Base-by-base conservation (phyloP, 2,113 vertebrate species). In the Dascyllus trimaculatus region DNA sequence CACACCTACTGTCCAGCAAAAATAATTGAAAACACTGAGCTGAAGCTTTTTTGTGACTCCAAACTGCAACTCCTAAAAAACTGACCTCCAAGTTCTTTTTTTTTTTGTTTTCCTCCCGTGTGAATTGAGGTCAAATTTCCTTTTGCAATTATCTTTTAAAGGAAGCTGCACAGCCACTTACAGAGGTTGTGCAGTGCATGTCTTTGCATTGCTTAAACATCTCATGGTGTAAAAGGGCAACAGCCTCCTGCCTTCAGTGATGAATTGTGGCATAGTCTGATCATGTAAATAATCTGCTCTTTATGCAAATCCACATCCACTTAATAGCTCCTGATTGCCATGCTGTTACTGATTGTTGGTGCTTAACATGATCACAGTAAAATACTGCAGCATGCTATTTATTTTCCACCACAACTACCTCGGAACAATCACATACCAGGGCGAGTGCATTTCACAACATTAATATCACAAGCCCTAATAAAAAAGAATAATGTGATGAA, bases 251-350 rank as follows among this genome's bases (percentile, higher is more conserved):
- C 17, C 62, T 40, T 64, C n/a, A 4, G 48, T 81, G 74, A 84
- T 86, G 24, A 71, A 84, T 62, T 52, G 57, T 9, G 17, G 11
- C 35, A 22, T 45, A 26, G 59, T 74, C 60, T 71, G 66, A 84
- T 75, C 80, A 75, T 82, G 83, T 86, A 85, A 89, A 91, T 85
- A 1, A 80, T 85, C 75, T 60, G n/a, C 56, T 84, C 70, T 79
- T 81, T 74, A 91, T 89, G 87, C 87, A 84, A 77, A 88, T 66
- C 57, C 79, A 78, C 67, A 61, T 73, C 62, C 66, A 51, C 45
- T 81, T 90, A 92, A 85, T 86, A 76, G 81, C 76, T 4, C 29
- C 56, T 88, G 84, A 90, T 91, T 87, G 80, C 71, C 43, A 46
- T 66, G 38, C 81, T 40, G 77, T 81, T 79, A 75, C 81, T 52